A percentile compares a stretch with the other conserved stretches of the same genome.
These are phyloP conservation scores for Tridacna gigas DNA, from an alignment of 2,888 invertebrate species.

Conservation along the genomic window DNA sequence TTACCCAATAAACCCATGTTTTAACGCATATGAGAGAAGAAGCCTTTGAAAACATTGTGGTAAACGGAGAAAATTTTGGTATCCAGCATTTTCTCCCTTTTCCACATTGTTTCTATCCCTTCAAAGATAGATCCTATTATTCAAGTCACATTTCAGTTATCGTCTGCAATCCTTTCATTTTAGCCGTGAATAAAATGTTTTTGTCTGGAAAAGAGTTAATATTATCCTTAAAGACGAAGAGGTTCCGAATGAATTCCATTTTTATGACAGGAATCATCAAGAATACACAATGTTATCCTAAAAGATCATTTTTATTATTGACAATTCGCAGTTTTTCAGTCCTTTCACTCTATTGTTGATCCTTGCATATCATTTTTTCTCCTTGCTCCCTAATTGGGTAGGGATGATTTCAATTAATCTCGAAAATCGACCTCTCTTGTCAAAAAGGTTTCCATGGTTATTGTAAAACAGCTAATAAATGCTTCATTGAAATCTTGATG, in stretches of 20 bases:
- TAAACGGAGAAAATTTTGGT: no score
- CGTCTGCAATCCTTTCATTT: no score
- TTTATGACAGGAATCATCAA: slow-evolving; percentile 22
- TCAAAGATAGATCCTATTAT: no score
- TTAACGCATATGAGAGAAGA: no score
- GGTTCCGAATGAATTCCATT: slow-evolving; percentile 23
- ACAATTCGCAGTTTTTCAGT: slow-evolving; percentile 20
- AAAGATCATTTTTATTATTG: slow-evolving; percentile 25
- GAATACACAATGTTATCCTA: slow-evolving; percentile 8
- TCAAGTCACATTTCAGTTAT: no score
- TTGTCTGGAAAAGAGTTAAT: no score
- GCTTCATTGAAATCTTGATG: slow-evolving; percentile 16
- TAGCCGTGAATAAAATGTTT: no score
- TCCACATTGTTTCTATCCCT: no score
- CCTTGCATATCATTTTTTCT: slow-evolving; percentile 19
- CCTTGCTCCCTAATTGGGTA: slow-evolving; percentile 13
- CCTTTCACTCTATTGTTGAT: slow-evolving; percentile 24
- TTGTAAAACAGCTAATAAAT: slow-evolving; percentile 15
- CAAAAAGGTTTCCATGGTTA: slow-evolving; percentile 19
- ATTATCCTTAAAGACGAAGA: background rate
- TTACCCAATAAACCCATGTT: no score
- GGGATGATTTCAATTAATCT: slow-evolving; percentile 28
- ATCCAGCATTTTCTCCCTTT: no score
- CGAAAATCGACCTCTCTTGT: slow-evolving; percentile 24
- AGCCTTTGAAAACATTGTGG: no score